Percentiles rank a stretch among this genome's conserved stretches.
Evolutionary conservation across 2,888 invertebrate genomes (phyloP).

Genomic region (Nomada ferruginata): DNA sequence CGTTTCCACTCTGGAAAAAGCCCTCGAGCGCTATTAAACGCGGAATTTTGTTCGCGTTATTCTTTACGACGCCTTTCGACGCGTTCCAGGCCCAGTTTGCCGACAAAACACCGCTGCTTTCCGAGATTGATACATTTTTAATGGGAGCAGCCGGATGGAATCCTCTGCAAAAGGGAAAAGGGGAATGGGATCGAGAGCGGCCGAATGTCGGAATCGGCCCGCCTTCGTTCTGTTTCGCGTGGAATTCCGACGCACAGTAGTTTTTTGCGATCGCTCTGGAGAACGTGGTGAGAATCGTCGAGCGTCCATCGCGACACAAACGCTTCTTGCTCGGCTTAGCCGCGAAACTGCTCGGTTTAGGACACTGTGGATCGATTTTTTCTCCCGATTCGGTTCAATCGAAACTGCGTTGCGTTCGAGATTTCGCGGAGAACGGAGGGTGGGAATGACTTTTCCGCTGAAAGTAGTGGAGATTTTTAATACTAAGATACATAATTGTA

Average conservation of each 20-base stretch:
- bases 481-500: no score
- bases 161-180: conserved; percentile 51
- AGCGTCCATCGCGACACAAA: conserved; percentile 28
- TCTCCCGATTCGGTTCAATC: background rate
- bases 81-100: conserved; percentile 64
- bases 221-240: conserved; percentile 39
- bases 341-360: conserved; percentile 29
- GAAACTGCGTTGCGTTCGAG: background rate
- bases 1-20: conserved; percentile 49
- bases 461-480: no score
- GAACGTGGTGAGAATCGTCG: conserved; percentile 62
- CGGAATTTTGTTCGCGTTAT: conserved; percentile 65
- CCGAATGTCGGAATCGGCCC: conserved; percentile 26
- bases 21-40: conserved; percentile 11
- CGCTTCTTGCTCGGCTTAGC: conserved; percentile 36
- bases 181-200: conserved; percentile 33
- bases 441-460: no score
- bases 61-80: conserved; percentile 74
- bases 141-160: conserved; percentile 65
- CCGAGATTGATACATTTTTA: conserved; percentile 79
- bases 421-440: background rate
- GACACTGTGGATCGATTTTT: conserved; percentile 5
- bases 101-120: conserved; percentile 36
- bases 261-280: conserved; percentile 54
- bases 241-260: conserved; percentile 54